Evolutionary conservation across 2,113 vertebrate genomes (phyloP), one percentile per base, ranked within the genome.

Genomic region (Cavia porcellus): DNA sequence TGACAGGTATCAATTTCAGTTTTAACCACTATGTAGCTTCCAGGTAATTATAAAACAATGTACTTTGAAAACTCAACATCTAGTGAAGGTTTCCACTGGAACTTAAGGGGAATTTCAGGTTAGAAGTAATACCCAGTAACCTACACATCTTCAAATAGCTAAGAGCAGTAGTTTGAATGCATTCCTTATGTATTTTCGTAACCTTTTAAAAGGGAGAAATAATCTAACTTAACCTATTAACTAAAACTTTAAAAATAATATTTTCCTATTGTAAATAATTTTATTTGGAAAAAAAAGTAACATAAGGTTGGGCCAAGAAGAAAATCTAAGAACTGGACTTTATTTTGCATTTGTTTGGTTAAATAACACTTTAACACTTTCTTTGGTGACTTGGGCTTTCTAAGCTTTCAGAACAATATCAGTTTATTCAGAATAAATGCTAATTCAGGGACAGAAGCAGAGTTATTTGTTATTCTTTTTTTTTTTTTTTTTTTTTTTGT

Each of bases 241-340:
- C 86, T 28, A 92, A 90, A 86, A 95, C 20, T 86, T 15, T 66
- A 19, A 28, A 70, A 62, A 81, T 57, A 77, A 42, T 70, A 66
- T 75, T 62, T 92, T 92, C 7, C 42, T 79, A 55, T 80, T 77
- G n/a, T 61, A 22, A 83, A 81, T 64, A 92, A 45, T n/a, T 90
- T 59, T 17, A 3, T 72, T 89, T 93, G 68, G 15, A 17, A 22
- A 57, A 62, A 61, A 70, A 74, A 45, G 62, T 42, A 38, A 47
- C 77, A 61, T 2, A 57, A 64, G 25, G 15, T 0, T 50, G 1
- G 3, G 25, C 5, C 59, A 38, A 59, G 7, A 7, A 9, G 47
- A 90, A 45, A 38, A 4, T 28, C 24, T 3, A 47, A 38, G 35
- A 6, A 72, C 35, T 45, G 20, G 3, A 6, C 8, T 84, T 45